Base-by-base conservation (phyloP, 2,888 invertebrate genomes). In the Drosophila longiperda region DNA sequence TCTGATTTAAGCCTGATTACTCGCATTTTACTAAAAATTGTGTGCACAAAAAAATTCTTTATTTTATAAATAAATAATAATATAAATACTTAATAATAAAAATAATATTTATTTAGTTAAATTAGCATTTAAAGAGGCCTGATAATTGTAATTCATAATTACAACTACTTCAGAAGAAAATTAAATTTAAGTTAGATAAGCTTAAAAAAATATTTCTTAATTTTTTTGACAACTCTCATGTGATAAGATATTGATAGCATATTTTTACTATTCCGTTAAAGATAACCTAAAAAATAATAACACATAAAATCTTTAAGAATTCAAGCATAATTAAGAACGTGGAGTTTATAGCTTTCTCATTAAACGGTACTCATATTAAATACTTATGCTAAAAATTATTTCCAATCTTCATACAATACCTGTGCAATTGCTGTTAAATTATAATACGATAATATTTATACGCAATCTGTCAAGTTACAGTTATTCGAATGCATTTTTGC, bases 391-490 rank as follows among this genome's bases (percentile, higher is more conserved):
- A 32, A 3, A 11, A 50, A n/a, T n/a, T 50, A 33, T 17, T 17
- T 38, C 1, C 52, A 29, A 15, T 15, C 34, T n/a, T n/a, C 12
- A n/a, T 36, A 5, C 5, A 23, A 23, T 45, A 42, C 32, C 11
- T 38, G n/a, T 33, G 54, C 57, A 61, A 73, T 62, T 62, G 62
- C 49, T 11, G 54, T 42, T 17, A 36, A 67, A 74, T 60, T 58
- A 62, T 40, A 63, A 69, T 45, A 45, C 65, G n/a, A 71, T 62
- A 78, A 78, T 75, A 78, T 75, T 73, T 89, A 81, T 89, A 82
- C 66, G 48, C 82, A 89, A 84, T 84, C 82, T 81, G 87, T 81
- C 82, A 73, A 70, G 70, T 75, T 70, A 76, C 84, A 78, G 84
- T 81, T 84, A 87, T 60, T 59, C 59, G 73, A 77, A 72, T 72